Evolutionary conservation across 2,888 invertebrate species (phyloP).

Genomic region (Zygothrica quintamaculata): DNA sequence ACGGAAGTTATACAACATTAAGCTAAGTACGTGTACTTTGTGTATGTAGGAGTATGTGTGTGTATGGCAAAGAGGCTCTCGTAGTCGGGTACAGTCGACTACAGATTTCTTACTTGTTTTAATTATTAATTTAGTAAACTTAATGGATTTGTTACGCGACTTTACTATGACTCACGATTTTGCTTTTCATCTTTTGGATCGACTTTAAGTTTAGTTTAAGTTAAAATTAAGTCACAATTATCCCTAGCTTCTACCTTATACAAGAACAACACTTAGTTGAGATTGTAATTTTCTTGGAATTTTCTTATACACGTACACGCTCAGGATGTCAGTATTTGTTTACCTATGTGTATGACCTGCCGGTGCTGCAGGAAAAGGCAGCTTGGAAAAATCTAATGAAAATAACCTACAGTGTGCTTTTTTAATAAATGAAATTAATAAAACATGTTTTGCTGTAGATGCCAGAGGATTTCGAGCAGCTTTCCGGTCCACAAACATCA

Average conservation of each 20-base stretch:
- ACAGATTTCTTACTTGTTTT: no score
- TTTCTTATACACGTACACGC: conserved; percentile 25
- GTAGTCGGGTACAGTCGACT: no score
- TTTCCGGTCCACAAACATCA: not conserved
- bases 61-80: no score
- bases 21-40: no score
- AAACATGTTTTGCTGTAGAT: conserved; percentile 59
- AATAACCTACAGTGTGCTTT: conserved; percentile 67
- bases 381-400: conserved; percentile 60
- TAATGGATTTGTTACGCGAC: no score
- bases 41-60: no score
- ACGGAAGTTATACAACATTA: no score
- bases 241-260: conserved; percentile 10
- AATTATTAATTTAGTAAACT: no score
- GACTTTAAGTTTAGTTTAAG: not conserved
- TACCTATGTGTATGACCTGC: conserved; percentile 19
- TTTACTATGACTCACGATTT: no score
- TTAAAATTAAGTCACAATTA: not conserved
- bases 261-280: conserved; percentile 6
- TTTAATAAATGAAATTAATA: conserved; percentile 82
- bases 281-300: conserved; percentile 43
- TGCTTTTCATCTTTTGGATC: no score
- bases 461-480: conserved; percentile 7
- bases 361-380: conserved; percentile 5
- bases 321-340: conserved; percentile 31